Evolutionary conservation across 2,113 vertebrate genomes (phyloP).

Genomic region (Columbina picui): DNA sequence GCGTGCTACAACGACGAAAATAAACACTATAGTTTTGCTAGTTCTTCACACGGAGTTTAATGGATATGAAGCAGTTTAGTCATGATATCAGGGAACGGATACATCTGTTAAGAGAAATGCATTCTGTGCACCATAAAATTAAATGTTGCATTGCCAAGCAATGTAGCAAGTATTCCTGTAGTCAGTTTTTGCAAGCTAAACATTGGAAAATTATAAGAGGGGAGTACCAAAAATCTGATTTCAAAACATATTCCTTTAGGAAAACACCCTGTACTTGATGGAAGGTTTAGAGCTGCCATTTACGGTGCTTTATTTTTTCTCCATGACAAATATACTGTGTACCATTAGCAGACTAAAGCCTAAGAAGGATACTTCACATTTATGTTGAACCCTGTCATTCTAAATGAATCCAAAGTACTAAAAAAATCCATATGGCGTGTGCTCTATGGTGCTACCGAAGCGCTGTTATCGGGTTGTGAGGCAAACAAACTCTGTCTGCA

Average conservation of each 20-base stretch:
- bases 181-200: conserved; percentile 73
- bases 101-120: conserved; percentile 75
- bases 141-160: conserved; percentile 75
- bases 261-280: neutral
- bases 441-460: neutral
- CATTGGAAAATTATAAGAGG: conserved; percentile 25
- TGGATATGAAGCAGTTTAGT: conserved; percentile 67
- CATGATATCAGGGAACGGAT: conserved; percentile 61
- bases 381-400: neutral
- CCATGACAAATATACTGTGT: neutral
- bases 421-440: neutral
- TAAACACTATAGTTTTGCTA: neutral
- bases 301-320: neutral
- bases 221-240: conserved; percentile 31
- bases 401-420: neutral
- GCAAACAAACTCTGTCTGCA: neutral
- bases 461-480: accelerated
- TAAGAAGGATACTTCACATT: conserved; percentile 10
- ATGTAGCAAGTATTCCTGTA: conserved; percentile 59
- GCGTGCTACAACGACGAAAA: conserved; percentile 40
- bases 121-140: conserved; percentile 74
- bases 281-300: conserved; percentile 40
- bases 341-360: neutral
- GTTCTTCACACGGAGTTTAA: conserved; percentile 54
- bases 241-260: conserved; percentile 26